Evolutionary conservation across 2,888 invertebrate species (phyloP).

Genomic region (Achlya flavicornis): DNA sequence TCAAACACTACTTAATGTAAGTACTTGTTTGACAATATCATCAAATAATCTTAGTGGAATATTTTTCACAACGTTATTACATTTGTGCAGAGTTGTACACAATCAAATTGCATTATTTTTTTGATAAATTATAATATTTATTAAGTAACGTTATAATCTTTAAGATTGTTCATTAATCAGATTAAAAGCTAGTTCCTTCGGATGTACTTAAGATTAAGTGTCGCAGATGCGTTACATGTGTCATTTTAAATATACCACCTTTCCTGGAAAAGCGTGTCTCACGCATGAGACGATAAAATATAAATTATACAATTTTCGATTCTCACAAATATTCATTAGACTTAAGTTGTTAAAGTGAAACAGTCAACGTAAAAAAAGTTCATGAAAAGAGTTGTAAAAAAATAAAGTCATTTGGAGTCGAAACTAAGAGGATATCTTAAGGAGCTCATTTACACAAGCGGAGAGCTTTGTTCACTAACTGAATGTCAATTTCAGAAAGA

Average conservation of each 20-base stretch:
- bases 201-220: slow-evolving; percentile 28
- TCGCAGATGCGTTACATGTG: not conserved
- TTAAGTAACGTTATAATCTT: slow-evolving; percentile 49
- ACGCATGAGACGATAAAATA: not conserved
- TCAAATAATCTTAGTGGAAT: slow-evolving; percentile 21
- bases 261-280: not conserved
- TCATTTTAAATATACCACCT: not conserved
- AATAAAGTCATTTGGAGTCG: not conserved
- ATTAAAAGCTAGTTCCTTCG: slow-evolving; percentile 7
- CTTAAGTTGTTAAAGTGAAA: not conserved
- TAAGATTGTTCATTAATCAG: slow-evolving; percentile 25
- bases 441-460: not conserved
- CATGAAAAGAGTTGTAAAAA: not conserved
- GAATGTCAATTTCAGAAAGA: not conserved
- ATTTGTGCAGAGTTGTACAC: slow-evolving; percentile 56
- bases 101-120: slow-evolving; percentile 45
- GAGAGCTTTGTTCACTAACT: no score
- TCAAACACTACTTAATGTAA: slow-evolving; percentile 61
- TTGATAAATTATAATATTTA: slow-evolving; percentile 23
- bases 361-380: not conserved
- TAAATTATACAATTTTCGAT: not conserved
- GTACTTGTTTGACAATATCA: slow-evolving; percentile 53
- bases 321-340: not conserved
- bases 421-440: not conserved
- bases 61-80: slow-evolving; percentile 30